Percentiles rank a stretch among this genome's conserved stretches.
phyloP scores from a whole-genome alignment of 2,888 invertebrate genomes.

The Torymus auratus region DNA sequence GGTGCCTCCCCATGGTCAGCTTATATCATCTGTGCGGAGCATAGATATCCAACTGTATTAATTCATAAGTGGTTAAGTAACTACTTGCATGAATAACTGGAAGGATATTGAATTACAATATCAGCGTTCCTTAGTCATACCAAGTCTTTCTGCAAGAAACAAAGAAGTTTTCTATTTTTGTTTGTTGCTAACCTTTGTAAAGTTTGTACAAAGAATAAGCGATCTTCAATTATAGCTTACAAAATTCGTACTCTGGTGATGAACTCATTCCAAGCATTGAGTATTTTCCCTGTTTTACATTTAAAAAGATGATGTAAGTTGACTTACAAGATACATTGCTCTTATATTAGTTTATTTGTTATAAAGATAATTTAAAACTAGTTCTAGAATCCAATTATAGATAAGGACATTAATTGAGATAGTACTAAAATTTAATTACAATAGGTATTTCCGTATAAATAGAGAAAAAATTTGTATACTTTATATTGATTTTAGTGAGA shows the following conservation, averaged over 20 bases:
- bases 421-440: too few relatives aligned
- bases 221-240: neutral
- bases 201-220: neutral
- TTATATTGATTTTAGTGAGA: too few relatives aligned
- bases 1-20: neutral
- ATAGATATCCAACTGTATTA: neutral
- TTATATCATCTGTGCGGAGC: neutral
- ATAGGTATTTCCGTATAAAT: too few relatives aligned
- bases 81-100: conserved; percentile 7
- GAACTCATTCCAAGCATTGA: neutral
- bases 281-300: neutral
- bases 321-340: too few relatives aligned
- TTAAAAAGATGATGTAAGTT: too few relatives aligned
- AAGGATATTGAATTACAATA: conserved; percentile 43
- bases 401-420: too few relatives aligned
- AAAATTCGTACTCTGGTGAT: neutral
- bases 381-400: too few relatives aligned
- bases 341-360: too few relatives aligned
- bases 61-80: conserved; percentile 5
- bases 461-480: too few relatives aligned
- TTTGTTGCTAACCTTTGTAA: neutral
- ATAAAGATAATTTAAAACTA: too few relatives aligned
- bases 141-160: neutral
- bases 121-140: conserved; percentile 2
- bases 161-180: conserved; percentile 5